Evolutionary conservation across 1,140 invertebrate species (phyloP), one percentile per base, ranked within the genome.

Genomic region (Pseudobourletiella spinata): DNA sequence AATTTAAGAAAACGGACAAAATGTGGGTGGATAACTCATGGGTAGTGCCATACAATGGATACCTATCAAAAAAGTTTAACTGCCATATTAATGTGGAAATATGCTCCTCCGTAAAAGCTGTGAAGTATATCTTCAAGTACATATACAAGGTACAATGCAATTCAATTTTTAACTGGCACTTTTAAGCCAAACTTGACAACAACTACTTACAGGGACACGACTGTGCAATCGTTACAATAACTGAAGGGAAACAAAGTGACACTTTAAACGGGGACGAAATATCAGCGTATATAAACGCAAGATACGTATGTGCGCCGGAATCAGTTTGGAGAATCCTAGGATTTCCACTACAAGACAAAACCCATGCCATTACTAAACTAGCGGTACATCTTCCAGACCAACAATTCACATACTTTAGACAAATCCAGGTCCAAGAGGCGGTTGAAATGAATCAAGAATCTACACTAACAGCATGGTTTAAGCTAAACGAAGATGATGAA

Each of bases 1-100:
- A n/a, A n/a, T n/a, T n/a, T 79, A 80, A 65, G 70, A 77, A 65
- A 76, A 63, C 63, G 65, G 65, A 24, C 62, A 68, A 30, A 24
- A 62, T 0, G 57, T 62, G 28, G 65, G 69, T 79, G 44, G 75
- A 79, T 68, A 80, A 80, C 65, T 54, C 71, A 35, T 80, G 75
- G 76, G 67, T 81, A 56, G 78, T 80, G 43, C 79, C 78, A 57
- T 80, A 81, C 73, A 78, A 74, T 63, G 75, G 76, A 16, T 59
- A 78, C 6, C 71, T 82, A 14, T 74, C 67, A 11, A 74, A 76
- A 71, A 78, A 68, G 50, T 81, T 73, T 64, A 73, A 80, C 59
- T 71, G 74, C 29, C 78, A 79, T 64, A 74, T 76, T 46, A 80
- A 80, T 67, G 76, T 79, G 18, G 76, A 80, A 70, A 74, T 70